Evolutionary conservation across 2,113 vertebrate genomes (phyloP).

Genomic region (Dendrocopos noguchii): DNA sequence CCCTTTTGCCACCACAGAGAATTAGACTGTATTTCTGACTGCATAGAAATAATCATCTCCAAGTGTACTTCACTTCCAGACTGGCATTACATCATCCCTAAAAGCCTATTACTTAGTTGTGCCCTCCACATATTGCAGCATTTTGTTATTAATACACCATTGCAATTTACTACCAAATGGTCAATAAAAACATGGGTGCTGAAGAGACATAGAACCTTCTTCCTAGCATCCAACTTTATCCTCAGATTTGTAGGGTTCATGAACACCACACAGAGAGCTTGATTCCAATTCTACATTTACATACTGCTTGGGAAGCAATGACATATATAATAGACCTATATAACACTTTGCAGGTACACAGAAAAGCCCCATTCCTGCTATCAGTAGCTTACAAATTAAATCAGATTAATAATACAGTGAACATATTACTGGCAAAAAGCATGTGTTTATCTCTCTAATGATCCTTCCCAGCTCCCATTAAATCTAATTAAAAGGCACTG

Average conservation of each 20-base stretch:
- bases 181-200: neutral
- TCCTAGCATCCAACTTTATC: neutral
- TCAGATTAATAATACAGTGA: conserved; percentile 33
- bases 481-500: conserved; percentile 53
- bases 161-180: neutral
- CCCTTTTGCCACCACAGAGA: neutral
- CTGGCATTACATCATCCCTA: conserved; percentile 23
- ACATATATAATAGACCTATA: neutral
- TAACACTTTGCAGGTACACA: neutral
- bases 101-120: conserved; percentile 17
- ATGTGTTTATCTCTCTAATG: conserved; percentile 44
- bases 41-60: conserved; percentile 5
- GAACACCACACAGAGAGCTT: neutral
- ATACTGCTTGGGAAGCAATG: neutral
- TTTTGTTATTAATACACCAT: conserved; percentile 6
- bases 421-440: conserved; percentile 46
- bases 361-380: neutral
- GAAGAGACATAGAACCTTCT: neutral
- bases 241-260: neutral
- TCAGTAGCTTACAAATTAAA: conserved; percentile 6
- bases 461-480: conserved; percentile 39
- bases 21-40: conserved; percentile 4
- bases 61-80: neutral
- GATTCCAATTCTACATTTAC: neutral
- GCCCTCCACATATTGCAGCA: neutral